A percentile compares a stretch with the other conserved stretches of the same genome.
phyloP scores from a whole-genome alignment of 2,888 invertebrate genomes.

The Polyploca ridens region DNA sequence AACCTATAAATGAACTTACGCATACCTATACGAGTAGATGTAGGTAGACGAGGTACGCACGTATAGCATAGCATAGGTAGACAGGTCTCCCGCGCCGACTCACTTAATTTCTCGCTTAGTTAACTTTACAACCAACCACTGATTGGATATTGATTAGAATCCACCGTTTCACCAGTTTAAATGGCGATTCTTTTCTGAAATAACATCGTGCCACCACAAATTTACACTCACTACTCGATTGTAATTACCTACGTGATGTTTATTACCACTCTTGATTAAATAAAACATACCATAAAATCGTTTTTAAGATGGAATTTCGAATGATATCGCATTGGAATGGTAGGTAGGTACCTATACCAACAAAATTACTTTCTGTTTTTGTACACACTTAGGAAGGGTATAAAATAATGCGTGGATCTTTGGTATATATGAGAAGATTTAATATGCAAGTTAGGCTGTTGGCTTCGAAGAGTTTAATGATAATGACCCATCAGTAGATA shows the following conservation, averaged over 20 bases:
- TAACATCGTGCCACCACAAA: constrained; percentile 74
- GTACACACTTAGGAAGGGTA: background rate
- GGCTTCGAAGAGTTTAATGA: background rate
- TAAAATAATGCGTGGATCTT: background rate
- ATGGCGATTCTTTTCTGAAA: constrained; percentile 74
- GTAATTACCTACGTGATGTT: constrained; percentile 74
- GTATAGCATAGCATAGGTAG: constrained; percentile 30
- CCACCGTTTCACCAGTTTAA: constrained; percentile 72
- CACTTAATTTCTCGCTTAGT: constrained; percentile 83
- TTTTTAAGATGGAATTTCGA: constrained; percentile 34
- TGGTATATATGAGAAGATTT: background rate
- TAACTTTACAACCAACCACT: constrained; percentile 77
- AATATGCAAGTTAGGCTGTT: background rate
- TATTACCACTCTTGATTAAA: constrained; percentile 74
- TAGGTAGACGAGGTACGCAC: constrained; percentile 14
- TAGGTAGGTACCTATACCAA: constrained; percentile 15
- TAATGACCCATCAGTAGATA: background rate
- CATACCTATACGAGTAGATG: background rate
- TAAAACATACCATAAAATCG: constrained; percentile 71
- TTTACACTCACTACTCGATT: constrained; percentile 78
- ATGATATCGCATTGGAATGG: constrained; percentile 20
- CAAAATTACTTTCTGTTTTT: constrained; percentile 25
- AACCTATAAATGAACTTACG: background rate
- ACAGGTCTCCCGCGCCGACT: constrained; percentile 42
- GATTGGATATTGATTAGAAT: constrained; percentile 84